These are phyloP conservation scores for Thomomys bottae DNA, from an alignment of 2,113 vertebrate genomes.

Conservation along the genomic window DNA sequence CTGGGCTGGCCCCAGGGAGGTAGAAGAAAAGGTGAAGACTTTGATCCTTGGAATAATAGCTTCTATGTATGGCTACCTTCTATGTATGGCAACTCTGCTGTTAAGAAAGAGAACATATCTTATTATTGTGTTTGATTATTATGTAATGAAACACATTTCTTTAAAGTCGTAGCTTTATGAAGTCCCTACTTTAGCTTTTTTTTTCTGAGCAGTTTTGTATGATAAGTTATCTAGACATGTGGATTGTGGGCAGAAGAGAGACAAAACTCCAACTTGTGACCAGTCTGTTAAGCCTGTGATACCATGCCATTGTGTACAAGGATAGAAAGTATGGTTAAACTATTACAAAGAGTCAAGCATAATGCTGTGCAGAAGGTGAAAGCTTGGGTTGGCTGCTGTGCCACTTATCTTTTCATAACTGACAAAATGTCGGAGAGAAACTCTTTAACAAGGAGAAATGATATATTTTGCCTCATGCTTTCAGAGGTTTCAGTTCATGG, in stretches of 20 bases:
- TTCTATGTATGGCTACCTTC: not conserved
- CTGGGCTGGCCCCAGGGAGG: no score
- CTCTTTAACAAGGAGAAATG: not conserved
- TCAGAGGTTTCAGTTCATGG: not conserved
- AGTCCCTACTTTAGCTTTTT: not conserved
- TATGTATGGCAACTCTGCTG: not conserved
- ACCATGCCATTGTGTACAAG: rapidly evolving
- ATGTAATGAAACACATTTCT: not conserved
- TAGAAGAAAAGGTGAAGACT: not conserved
- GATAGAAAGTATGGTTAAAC: not conserved
- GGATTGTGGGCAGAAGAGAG: not conserved
- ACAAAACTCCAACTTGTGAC: not conserved
- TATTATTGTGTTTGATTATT: not conserved
- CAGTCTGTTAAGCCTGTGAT: not conserved
- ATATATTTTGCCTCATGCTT: not conserved
- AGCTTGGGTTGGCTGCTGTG: no score
- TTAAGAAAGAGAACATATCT: not conserved
- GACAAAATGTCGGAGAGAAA: not conserved
- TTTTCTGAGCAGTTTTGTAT: not conserved
- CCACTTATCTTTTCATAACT: not conserved
- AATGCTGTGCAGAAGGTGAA: not conserved
- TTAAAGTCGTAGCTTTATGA: not conserved
- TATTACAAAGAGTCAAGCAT: not conserved
- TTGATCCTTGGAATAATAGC: not conserved
- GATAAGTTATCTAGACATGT: not conserved